Evolutionary conservation across 2,888 invertebrate species (phyloP), one percentile per base, ranked within the genome.

Genomic region (Heliconius cydno): DNA sequence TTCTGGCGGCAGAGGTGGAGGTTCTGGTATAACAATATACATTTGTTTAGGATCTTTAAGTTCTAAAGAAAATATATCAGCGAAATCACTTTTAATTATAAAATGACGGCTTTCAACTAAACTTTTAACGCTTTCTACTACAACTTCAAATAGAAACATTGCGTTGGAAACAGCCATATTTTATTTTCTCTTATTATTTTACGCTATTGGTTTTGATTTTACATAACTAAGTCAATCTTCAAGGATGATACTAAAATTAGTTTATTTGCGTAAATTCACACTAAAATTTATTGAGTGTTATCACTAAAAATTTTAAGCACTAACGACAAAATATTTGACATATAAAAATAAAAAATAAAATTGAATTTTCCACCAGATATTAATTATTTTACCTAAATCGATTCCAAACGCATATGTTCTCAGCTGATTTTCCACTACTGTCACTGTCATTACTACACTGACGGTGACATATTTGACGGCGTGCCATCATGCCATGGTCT

Each of bases 61-160:
- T 83, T 94, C 94, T 22, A 94, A 85, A 10, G 95, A 94, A 83
- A 95, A 94, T 84, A 95, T 88, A 82, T 94, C 92, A 7, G 90
- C 92, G 80, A 95, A 95, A 79, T 94, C 94, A 84, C 91, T 91
- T 84, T 87, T 90, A 81, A 95, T 92, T 7, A 93, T 88, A 71
- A 94, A 86, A 46, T 85, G 83, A 15, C 91, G 87, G 81, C 90
- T 92, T 76, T 91, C 89, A 2, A 91, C 89, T 82, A 90, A 83
- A 84, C 90, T 92, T 77, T 89, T 89, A 0, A 94, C 90, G 78
- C 86, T 92, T 83, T 91, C 90, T 19, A 95, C 89, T 4, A 94
- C 93, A 28, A 95, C 94, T 85, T 95, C 94, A 82, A 95, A 94
- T 74, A 95, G 84, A 82, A 92, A 95, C 92, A 94, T 92, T 77